Base-by-base conservation (phyloP, 1,140 invertebrate species). In the Riptortus pedestris region DNA sequence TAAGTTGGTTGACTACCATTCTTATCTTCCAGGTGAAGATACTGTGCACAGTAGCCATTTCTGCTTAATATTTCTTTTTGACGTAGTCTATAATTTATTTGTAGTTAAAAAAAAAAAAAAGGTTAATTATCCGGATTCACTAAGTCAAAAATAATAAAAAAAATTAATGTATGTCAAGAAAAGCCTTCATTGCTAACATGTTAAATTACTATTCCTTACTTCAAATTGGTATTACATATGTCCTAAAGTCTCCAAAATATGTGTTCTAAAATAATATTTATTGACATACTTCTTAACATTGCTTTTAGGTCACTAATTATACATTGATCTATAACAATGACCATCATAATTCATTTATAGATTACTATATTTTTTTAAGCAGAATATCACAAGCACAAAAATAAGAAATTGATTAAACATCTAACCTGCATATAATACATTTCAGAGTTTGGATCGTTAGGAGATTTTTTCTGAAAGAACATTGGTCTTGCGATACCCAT, bases 401-500 rank as follows among this genome's bases (percentile, higher is more conserved):
- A 26, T 2, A 24, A 55, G 3, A 24, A 55, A 26, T 24, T 55
- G 12, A 2, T 16, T 3, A 9, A 26, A 55, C 1, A 55, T 22
- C 48, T 52, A 24, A 14, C 51, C 24, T 55, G 51, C 51, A 55
- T 55, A 26, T 24, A 55, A 14, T 55, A 55, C 18, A 55, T 24
- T 22, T 22, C 24, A 24, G 51, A 55, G 14, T 55, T 27, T 59
- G 2, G 14, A 71, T 70, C 70, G n/a, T 77, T 70, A 20, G 67
- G 64, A 69, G 79, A 71, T 12, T 64, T 75, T 69, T 81, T 84
- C 4, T 76, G 70, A 31, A 86, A 79, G 51, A 73, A 76, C 73
- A 81, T 79, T 2, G 85, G 72, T 71, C 72, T 65, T 2, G 73
- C 75, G 59, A 52, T 29, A 4, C 70, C 60, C 4, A 63, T 33